Percentiles rank a stretch among this genome's conserved stretches.
Conservation (phyloP, 2,888 invertebrate genomes). For the Leptopterna dolabrata region DNA sequence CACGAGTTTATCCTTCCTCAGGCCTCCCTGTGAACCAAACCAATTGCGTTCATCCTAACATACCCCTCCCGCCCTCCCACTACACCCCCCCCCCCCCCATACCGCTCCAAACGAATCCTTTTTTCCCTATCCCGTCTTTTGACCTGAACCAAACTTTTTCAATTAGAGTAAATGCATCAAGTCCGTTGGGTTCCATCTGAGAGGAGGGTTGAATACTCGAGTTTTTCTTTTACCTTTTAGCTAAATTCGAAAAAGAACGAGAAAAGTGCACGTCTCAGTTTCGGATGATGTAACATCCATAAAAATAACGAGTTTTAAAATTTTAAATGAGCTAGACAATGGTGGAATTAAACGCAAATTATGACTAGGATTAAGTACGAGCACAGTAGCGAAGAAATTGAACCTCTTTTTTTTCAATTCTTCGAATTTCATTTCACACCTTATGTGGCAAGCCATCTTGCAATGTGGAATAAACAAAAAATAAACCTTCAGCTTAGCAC, state of each 20-base stretch:
- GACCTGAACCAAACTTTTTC: constrained; percentile 23
- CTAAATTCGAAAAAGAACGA: neutral
- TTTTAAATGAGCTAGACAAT: neutral
- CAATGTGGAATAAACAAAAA: too few species aligned
- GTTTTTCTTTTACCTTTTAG: neutral
- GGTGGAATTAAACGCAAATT: neutral
- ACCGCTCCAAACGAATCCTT: neutral
- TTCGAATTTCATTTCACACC: too few species aligned
- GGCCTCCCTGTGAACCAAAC: neutral
- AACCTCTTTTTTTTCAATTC: too few species aligned
- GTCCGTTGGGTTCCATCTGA: constrained; percentile 9
- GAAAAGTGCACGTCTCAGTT: neutral
- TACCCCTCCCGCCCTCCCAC: neutral
- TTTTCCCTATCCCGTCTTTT: neutral
- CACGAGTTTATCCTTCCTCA: neutral
- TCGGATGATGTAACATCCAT: neutral
- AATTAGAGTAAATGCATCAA: constrained; percentile 23
- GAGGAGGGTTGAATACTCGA: neutral
- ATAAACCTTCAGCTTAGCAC: too few species aligned
- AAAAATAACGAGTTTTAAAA: neutral
- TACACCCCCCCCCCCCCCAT: neutral
- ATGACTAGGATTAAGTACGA: too few species aligned
- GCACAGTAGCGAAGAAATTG: too few species aligned
- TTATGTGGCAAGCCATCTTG: too few species aligned
- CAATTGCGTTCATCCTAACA: neutral